Base-by-base conservation (phyloP, 1,140 invertebrate species). In the Eriosoma lanigerum region DNA sequence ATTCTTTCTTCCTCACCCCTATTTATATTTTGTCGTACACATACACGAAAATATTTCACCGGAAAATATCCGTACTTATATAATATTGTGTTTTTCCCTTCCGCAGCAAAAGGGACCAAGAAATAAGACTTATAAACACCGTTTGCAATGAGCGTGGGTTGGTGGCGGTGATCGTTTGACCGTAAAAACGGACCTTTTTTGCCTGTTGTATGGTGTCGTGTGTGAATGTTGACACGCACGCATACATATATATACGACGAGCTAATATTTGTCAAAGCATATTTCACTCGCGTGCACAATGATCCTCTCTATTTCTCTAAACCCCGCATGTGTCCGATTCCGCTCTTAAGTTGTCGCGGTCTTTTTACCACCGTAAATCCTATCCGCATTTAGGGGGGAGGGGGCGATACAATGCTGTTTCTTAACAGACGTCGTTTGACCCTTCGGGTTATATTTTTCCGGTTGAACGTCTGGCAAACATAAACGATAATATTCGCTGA, bases 181-280 rank as follows among this genome's bases (percentile, higher is more conserved):
- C 75, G 75, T 44, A 78, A 58, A 76, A 44, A 78, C 60, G 75
- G 21, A 48, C 38, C 52, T 54, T 58, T 75, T 76, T 62, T 78
- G 13, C 21, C 4, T 38, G 32, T 38, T 38, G 32, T 38, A 38
- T 38, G 8, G 24, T 5, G 32, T 46, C 13, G 10, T 24, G 38
- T 17, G 56, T 48, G 56, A 78, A 60, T 76, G 75, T 72, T 72
- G 48, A 72, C 75, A 60, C 56, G 62, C 56, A 26, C 38, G 13
- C 44, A 12, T 19, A 48, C 21, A 62, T 24, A 62, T 19, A 29
- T 32, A 62, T 17, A 21, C 38, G 21, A 78, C 75, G 21, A 78
- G 75, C 56, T 62, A 78, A 78, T 78, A 78, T 78, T 78, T 78
- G 75, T 78, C 38, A 60, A 78, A 78, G 56, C 75, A 78, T 78